A percentile compares a stretch with the other conserved stretches of the same genome.
These are phyloP conservation scores for Excalfactoria chinensis DNA, from an alignment of 2,113 vertebrate genomes.

Conservation along the genomic window DNA sequence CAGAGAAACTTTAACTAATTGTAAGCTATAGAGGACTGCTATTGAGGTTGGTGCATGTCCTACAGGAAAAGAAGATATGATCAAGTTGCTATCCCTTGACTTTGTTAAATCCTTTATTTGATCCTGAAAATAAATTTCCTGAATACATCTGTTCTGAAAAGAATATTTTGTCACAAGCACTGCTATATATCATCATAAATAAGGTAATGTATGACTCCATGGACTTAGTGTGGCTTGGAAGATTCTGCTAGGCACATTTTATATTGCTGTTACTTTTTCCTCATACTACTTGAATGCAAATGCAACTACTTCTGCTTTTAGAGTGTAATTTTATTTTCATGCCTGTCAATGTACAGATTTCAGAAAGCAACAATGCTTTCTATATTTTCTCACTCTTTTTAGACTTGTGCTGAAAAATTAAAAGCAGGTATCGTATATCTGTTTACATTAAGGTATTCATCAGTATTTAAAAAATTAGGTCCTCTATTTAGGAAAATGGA, in stretches of 20 bases:
- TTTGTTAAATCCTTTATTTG: neutral
- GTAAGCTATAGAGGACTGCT: neutral
- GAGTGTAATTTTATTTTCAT: neutral
- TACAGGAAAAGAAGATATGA: neutral
- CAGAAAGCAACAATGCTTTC: neutral
- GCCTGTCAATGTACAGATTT: neutral
- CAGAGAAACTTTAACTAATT: neutral
- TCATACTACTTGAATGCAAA: neutral
- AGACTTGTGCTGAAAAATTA: neutral
- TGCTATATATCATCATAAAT: fast-evolving
- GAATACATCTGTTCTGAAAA: neutral
- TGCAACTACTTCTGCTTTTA: neutral
- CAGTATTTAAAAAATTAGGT: neutral
- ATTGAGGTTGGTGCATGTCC: neutral
- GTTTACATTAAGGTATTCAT: neutral
- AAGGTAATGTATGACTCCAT: neutral
- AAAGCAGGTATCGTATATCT: neutral
- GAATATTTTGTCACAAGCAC: neutral
- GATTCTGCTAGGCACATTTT: neutral
- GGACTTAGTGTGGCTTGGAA: neutral
- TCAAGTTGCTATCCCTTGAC: neutral
- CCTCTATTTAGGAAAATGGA: neutral
- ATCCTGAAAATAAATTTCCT: neutral
- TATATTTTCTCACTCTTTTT: neutral
- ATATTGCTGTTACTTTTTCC: neutral